Percentiles rank a stretch among this genome's conserved stretches.
These are phyloP conservation scores for Anguilla marmorata DNA, from an alignment of 2,797 vertebrate genomes.

Conservation along the genomic window DNA sequence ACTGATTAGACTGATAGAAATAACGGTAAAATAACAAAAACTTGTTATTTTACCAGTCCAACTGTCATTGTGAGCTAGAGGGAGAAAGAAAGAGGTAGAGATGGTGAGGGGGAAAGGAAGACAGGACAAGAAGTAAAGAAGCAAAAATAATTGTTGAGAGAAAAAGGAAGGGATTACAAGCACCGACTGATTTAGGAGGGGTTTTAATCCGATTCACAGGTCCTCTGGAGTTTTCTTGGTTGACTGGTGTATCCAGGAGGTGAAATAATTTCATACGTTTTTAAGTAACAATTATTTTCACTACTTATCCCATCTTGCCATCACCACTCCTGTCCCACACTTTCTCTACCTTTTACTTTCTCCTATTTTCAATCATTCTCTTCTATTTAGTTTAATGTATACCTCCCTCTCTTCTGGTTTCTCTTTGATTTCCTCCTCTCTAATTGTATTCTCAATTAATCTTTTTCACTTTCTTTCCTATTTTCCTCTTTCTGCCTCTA, in stretches of 20 bases:
- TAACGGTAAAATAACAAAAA: not conserved
- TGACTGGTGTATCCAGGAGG: too few relatives aligned
- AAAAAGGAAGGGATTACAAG: not conserved
- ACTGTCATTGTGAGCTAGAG: not conserved
- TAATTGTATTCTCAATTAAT: conserved; percentile 29
- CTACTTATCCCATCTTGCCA: not conserved
- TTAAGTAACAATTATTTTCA: too few relatives aligned
- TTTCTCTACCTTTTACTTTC: not conserved
- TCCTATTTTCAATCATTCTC: not conserved
- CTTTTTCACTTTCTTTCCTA: not conserved
- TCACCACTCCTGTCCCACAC: not conserved
- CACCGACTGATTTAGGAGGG: too few relatives aligned
- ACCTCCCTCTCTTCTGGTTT: not conserved
- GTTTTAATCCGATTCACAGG: too few relatives aligned
- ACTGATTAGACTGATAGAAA: conserved; percentile 35
- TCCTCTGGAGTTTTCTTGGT: too few relatives aligned
- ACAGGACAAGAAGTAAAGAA: not conserved
- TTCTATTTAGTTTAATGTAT: not conserved
- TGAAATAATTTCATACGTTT: too few relatives aligned
- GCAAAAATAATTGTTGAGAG: not conserved
- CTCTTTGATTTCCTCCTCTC: not conserved
- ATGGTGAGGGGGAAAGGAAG: not conserved
- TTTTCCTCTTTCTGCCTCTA: not conserved
- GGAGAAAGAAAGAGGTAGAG: not conserved
- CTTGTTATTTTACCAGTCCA: not conserved